Evolutionary conservation across 2,113 vertebrate genomes (phyloP), one percentile per base, ranked within the genome.

Genomic region (Halcyon malimbica): DNA sequence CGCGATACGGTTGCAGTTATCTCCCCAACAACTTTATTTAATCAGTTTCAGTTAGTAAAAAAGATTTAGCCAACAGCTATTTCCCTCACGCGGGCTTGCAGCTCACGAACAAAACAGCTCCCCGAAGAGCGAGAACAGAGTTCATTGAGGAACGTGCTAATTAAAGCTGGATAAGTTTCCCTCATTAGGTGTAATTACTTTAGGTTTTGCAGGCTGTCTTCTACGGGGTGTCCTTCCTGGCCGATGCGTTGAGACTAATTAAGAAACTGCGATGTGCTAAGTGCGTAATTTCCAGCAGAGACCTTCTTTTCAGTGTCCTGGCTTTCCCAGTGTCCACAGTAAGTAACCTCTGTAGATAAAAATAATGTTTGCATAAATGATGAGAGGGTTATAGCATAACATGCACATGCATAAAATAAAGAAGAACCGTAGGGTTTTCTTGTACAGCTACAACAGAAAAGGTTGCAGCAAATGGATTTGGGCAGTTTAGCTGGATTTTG

Each of bases 181-280:
- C 97, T 98, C 97, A 98, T 98, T 97, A 97, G 87, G 78, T 97
- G 93, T 97, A 97, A 98, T 98, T 97, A 95, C 97, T 97, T 98
- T 89, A 98, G 98, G 14, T 98, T 96, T 97, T 98, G 91, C 98
- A 98, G 98, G 96, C 97, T 81, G 8, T 98, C 97, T 98, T 98
- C 97, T 98, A 96, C 29, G 97, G 97, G 68, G 91, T 98, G 63
- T 97, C 97, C 94, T 98, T 96, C 94, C 87, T 98, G 96, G 97
- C 97, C 84, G 98, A 98, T 93, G 90, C 95, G 46, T 92, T 98
- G 86, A 97, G 96, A 92, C 95, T 97, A 97, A 95, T 98, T 87
- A 97, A 90, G 95, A 97, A 97, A 68, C 94, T 91, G 70, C 94
- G 95, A 96, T 79, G 95, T 80, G 95, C 97, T 76, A 98, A 96